Evolutionary conservation across 1,140 invertebrate species (phyloP).

Genomic region (Papilio dardanus): DNA sequence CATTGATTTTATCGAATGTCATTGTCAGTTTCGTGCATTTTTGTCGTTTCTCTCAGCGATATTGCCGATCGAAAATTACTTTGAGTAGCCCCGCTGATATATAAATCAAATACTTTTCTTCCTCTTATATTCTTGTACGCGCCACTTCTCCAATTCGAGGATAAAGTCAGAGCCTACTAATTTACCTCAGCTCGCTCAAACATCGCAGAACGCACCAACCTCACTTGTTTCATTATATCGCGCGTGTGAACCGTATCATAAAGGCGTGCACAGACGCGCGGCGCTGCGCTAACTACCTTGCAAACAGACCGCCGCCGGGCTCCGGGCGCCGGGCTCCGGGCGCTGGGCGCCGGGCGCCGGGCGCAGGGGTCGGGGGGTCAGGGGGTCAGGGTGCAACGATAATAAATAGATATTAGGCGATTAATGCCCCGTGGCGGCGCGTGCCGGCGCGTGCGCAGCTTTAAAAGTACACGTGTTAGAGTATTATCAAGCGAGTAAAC

Average conservation of each 20-base stretch:
- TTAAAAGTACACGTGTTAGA: constrained; percentile 37
- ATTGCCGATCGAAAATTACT: too few species aligned
- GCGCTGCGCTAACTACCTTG: constrained; percentile 57
- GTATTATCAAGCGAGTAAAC: constrained; percentile 36
- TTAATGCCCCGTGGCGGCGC: constrained; percentile 51
- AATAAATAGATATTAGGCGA: constrained; percentile 65
- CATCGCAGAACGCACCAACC: neutral
- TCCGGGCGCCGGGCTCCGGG: neutral
- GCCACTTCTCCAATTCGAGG: neutral
- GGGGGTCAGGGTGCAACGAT: constrained; percentile 38
- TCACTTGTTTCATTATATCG: constrained; percentile 24
- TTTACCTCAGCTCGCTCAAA: neutral
- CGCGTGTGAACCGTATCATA: constrained; percentile 36
- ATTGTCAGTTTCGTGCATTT: too few species aligned
- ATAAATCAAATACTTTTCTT: too few species aligned
- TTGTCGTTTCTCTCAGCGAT: too few species aligned
- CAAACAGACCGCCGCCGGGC: constrained; percentile 44
- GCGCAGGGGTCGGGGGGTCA: neutral
- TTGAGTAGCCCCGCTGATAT: too few species aligned
- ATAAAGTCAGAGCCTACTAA: neutral
- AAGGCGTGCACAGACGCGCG: constrained; percentile 48
- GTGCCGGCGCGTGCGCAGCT: constrained; percentile 45
- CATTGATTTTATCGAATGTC: too few species aligned
- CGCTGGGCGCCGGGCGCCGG: neutral
- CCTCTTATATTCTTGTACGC: too few species aligned